Conservation (phyloP, 2,113 vertebrate genomes). For the Phalacrocorax pelagicus region DNA sequence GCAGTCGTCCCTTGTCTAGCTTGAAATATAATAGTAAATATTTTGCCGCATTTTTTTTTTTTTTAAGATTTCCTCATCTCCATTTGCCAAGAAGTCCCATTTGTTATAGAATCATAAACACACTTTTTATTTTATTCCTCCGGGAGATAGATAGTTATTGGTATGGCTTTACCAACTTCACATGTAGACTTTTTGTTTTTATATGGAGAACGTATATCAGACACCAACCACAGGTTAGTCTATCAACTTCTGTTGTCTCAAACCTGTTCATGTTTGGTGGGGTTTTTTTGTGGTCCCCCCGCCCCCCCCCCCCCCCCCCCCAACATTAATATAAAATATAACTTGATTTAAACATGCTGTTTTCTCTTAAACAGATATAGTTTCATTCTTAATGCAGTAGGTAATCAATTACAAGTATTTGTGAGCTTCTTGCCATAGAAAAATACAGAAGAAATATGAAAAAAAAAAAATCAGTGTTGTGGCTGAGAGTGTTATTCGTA, state of each 20-base stretch:
- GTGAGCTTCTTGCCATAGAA: not conserved
- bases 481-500: constrained; percentile 14
- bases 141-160: not conserved
- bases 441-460: not conserved
- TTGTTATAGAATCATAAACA: not conserved
- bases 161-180: not conserved
- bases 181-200: not conserved
- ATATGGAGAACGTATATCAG: not conserved
- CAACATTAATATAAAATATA: not conserved
- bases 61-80: not conserved
- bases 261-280: not conserved
- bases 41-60: no score
- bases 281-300: not conserved
- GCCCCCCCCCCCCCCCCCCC: no score
- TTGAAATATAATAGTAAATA: not conserved
- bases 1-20: not conserved
- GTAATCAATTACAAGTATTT: not conserved
- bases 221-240: not conserved
- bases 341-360: not conserved
- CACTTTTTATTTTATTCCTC: not conserved
- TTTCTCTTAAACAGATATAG: not conserved
- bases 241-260: not conserved
- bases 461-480: not conserved
- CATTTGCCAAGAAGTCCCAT: not conserved
- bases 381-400: not conserved